These are phyloP conservation scores for Falco naumanni DNA, from an alignment of 2,797 vertebrate genomes.

Conservation along the genomic window DNA sequence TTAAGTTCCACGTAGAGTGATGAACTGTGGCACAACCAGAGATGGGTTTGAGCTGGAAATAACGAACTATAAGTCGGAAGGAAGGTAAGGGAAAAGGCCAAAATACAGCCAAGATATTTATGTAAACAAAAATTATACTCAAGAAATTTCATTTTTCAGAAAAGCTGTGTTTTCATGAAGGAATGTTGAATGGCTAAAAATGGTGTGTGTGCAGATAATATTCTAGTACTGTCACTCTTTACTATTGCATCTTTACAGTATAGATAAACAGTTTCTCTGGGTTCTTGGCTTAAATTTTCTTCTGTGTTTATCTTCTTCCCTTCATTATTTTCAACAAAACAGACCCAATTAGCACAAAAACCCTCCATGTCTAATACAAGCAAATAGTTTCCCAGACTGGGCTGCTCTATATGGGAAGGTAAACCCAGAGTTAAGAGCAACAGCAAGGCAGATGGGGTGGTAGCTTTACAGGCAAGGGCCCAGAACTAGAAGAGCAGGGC, in stretches of 20 bases:
- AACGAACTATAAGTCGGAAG: not conserved
- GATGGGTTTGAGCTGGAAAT: not conserved
- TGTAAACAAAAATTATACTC: not conserved
- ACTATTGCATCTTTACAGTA: not conserved
- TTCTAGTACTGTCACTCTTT: not conserved
- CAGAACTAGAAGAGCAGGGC: not conserved
- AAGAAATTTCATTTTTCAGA: not conserved
- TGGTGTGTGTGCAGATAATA: not conserved
- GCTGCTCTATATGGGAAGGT: fast-evolving
- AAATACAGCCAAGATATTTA: not conserved
- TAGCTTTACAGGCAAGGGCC: not conserved
- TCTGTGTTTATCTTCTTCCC: not conserved
- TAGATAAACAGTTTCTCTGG: not conserved
- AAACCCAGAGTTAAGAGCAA: not conserved
- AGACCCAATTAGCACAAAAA: not conserved
- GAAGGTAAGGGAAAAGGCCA: not conserved
- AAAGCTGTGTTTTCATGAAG: not conserved
- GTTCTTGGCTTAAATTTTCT: not conserved
- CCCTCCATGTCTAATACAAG: not conserved
- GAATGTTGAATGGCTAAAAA: not conserved
- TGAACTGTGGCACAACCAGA: not conserved
- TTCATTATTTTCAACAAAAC: not conserved
- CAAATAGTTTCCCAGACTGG: not conserved
- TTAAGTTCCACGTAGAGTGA: not conserved
- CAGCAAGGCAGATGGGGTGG: not conserved